A percentile compares a stretch with the other conserved stretches of the same genome.
Evolutionary conservation across 2,888 invertebrate species (phyloP).

Genomic region (Meganola albula): DNA sequence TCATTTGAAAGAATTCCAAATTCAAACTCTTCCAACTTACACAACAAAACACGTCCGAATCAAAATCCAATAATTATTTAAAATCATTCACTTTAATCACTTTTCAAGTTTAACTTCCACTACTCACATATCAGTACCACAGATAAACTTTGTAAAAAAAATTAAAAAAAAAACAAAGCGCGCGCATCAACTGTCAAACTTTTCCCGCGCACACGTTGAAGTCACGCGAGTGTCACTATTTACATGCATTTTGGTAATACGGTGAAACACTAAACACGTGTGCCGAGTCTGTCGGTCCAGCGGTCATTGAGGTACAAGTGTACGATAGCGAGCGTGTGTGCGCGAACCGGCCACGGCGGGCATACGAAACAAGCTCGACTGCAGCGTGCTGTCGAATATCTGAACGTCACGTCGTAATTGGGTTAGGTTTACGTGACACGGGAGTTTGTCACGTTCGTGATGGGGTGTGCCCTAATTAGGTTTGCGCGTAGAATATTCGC

Average conservation of each 20-base stretch:
- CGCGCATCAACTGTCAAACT: slow-evolving; percentile 47
- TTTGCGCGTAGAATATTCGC: no score
- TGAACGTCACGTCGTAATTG: slow-evolving; percentile 73
- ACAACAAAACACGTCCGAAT: no score
- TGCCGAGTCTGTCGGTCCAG: slow-evolving; percentile 79
- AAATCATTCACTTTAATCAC: slow-evolving; percentile 19
- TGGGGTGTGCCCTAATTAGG: slow-evolving; percentile 69
- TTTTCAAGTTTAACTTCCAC: slow-evolving; percentile 16
- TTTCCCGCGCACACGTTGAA: slow-evolving; percentile 56
- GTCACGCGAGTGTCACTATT: slow-evolving; percentile 51
- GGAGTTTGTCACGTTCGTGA: slow-evolving; percentile 55
- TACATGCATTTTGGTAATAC: slow-evolving; percentile 60
- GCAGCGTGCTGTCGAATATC: slow-evolving; percentile 56
- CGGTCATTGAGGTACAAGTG: slow-evolving; percentile 80
- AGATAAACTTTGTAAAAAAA: slow-evolving; percentile 30
- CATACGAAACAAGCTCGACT: slow-evolving; percentile 67
- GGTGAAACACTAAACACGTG: slow-evolving; percentile 70
- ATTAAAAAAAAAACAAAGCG: slow-evolving; percentile 38
- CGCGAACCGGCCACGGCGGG: slow-evolving; percentile 65
- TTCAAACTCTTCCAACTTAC: no score
- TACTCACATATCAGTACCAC: slow-evolving; percentile 27
- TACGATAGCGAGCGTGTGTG: slow-evolving; percentile 66
- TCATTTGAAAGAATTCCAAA: no score
- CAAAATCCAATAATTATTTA: no score
- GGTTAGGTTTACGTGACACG: slow-evolving; percentile 73